phyloP scores from a whole-genome alignment of 1,140 invertebrate genomes.

The Papilio glaucus region DNA sequence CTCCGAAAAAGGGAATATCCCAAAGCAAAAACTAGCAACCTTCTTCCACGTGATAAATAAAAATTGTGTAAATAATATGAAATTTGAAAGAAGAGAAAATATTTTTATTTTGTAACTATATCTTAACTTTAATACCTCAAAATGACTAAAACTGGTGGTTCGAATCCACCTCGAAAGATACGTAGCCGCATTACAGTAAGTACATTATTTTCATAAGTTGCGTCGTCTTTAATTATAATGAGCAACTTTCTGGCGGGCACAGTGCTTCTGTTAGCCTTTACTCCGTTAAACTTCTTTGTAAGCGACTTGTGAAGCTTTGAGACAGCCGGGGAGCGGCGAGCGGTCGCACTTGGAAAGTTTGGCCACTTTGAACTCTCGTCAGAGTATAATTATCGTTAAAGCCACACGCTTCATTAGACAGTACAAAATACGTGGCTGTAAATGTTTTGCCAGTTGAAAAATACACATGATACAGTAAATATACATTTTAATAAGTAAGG shows the following conservation, averaged over 20 bases:
- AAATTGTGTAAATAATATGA: no score
- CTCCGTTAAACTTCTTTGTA: conserved; percentile 61
- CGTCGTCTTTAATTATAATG: conserved; percentile 65
- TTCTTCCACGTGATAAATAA: no score
- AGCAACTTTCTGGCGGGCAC: conserved; percentile 60
- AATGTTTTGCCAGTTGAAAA: neutral
- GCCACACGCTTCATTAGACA: conserved; percentile 16
- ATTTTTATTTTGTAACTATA: no score
- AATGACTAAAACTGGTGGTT: neutral
- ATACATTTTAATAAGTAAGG: no score
- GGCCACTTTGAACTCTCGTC: conserved; percentile 54
- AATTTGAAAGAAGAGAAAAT: no score
- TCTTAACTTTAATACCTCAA: neutral
- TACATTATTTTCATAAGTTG: conserved; percentile 68
- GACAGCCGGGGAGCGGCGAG: conserved; percentile 40
- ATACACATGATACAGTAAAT: neutral
- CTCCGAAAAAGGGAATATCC: no score
- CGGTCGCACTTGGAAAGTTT: conserved; percentile 52
- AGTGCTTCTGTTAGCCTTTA: conserved; percentile 59
- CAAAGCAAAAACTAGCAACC: no score
- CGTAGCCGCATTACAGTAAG: conserved; percentile 44
- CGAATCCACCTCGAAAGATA: neutral
- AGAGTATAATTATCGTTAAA: conserved; percentile 40
- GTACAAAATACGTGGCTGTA: neutral
- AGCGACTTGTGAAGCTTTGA: conserved; percentile 52